phyloP scores from a whole-genome alignment of 2,888 invertebrate species.

The Microctonus hyperodae region DNA sequence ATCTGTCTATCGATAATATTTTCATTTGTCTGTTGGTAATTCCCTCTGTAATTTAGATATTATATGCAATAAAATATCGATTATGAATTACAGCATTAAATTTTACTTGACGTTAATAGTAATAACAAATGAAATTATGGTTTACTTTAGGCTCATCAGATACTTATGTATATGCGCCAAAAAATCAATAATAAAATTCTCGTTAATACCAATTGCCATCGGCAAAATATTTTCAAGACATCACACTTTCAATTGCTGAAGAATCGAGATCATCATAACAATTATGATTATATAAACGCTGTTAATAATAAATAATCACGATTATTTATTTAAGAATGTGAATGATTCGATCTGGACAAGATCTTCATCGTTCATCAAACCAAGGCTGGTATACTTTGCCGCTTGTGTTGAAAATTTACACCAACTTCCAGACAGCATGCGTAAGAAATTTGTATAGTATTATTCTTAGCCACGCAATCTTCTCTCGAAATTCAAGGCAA shows the following conservation, averaged over 20 bases:
- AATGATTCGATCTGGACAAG: slow-evolving; percentile 9
- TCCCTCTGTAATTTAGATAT: not conserved
- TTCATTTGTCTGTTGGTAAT: slow-evolving; percentile 13
- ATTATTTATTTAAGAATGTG: slow-evolving; percentile 15
- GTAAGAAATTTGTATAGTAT: not conserved
- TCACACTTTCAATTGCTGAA: not conserved
- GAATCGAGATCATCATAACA: not conserved
- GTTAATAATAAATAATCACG: slow-evolving; percentile 2
- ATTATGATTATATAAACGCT: slow-evolving; percentile 1
- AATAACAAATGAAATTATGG: not conserved
- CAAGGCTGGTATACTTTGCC: slow-evolving; percentile 24
- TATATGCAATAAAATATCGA: not conserved
- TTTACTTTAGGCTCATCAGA: not conserved
- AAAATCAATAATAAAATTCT: not conserved
- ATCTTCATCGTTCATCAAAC: slow-evolving; percentile 20
- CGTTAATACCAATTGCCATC: not conserved
- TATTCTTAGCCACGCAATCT: slow-evolving; percentile 19
- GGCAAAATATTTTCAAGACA: not conserved
- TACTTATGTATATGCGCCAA: not conserved
- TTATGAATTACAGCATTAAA: not conserved
- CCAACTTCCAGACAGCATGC: not conserved
- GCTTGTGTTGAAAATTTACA: slow-evolving; percentile 26
- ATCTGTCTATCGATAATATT: slow-evolving; percentile 7
- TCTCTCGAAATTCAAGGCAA: not conserved
- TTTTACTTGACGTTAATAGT: not conserved